Percentiles rank a stretch among this genome's conserved stretches.
Evolutionary conservation across 2,113 vertebrate genomes (phyloP).

Genomic region (Pangasianodon gigas): DNA sequence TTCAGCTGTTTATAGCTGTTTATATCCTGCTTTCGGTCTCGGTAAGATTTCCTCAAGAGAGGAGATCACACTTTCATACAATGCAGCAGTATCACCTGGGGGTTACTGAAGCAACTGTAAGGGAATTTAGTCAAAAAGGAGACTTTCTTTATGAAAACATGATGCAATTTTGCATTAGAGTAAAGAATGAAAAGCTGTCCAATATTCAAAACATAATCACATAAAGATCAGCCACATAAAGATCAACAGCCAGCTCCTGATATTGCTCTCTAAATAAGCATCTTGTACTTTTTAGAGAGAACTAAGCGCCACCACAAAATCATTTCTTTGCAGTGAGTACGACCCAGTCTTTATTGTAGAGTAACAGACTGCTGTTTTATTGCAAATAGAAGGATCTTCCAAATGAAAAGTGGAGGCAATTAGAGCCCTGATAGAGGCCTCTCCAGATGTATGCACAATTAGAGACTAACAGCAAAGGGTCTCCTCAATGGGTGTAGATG

Average conservation of each 20-base stretch:
- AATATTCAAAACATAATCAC: neutral
- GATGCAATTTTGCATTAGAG: neutral
- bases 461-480: slow-evolving; percentile 62
- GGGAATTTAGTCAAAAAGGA: neutral
- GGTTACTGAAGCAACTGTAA: neutral
- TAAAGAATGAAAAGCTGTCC: slow-evolving; percentile 3
- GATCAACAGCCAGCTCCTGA: slow-evolving; percentile 2
- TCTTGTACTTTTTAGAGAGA: slow-evolving; percentile 1
- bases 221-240: neutral
- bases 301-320: slow-evolving; percentile 19
- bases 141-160: neutral
- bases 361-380: slow-evolving; percentile 58
- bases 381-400: slow-evolving; percentile 65
- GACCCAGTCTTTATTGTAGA: slow-evolving; percentile 14
- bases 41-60: slow-evolving; percentile 6
- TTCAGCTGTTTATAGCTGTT: slow-evolving; percentile 16
- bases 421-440: slow-evolving; percentile 58
- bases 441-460: slow-evolving; percentile 63
- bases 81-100: neutral
- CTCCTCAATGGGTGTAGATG: slow-evolving; percentile 42
- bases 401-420: slow-evolving; percentile 64
- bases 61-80: neutral
- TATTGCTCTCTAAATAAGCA: slow-evolving; percentile 20
- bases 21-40: neutral
- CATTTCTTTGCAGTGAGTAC: slow-evolving; percentile 30